phyloP scores from a whole-genome alignment of 1,140 invertebrate species.

The Spodoptera frugiperda region DNA sequence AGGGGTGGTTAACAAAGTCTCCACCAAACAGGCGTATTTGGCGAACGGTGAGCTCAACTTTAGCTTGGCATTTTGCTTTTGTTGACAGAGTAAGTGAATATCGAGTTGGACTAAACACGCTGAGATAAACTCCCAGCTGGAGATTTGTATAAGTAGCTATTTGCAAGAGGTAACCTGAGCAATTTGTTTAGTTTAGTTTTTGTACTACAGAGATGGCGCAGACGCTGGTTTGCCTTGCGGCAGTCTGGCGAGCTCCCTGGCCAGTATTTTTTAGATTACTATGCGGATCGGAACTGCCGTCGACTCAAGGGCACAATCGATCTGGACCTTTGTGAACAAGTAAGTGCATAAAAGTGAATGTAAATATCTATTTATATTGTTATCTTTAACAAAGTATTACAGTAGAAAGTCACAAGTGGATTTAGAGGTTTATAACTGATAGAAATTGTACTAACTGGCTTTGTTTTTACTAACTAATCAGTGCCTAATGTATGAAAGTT shows the following conservation, averaged over 20 bases:
- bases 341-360: conserved; percentile 72
- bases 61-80: conserved; percentile 65
- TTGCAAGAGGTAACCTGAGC: background rate
- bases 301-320: conserved; percentile 97
- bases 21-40: conserved; percentile 95
- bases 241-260: conserved; percentile 96
- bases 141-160: conserved; percentile 16
- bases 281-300: conserved; percentile 93
- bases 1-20: conserved; percentile 97
- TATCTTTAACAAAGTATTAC: background rate
- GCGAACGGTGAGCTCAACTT: conserved; percentile 92
- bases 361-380: background rate
- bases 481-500: no score
- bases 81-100: conserved; percentile 66
- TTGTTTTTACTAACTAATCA: no score
- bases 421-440: no score
- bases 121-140: background rate
- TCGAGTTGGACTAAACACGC: conserved; percentile 26
- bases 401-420: background rate
- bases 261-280: conserved; percentile 97
- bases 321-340: conserved; percentile 98
- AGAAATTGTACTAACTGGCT: no score
- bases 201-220: conserved; percentile 93
- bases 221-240: conserved; percentile 96
- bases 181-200: conserved; percentile 53